Evolutionary conservation across 2,797 vertebrate genomes (phyloP).

Genomic region (Gallinago nigripennis): DNA sequence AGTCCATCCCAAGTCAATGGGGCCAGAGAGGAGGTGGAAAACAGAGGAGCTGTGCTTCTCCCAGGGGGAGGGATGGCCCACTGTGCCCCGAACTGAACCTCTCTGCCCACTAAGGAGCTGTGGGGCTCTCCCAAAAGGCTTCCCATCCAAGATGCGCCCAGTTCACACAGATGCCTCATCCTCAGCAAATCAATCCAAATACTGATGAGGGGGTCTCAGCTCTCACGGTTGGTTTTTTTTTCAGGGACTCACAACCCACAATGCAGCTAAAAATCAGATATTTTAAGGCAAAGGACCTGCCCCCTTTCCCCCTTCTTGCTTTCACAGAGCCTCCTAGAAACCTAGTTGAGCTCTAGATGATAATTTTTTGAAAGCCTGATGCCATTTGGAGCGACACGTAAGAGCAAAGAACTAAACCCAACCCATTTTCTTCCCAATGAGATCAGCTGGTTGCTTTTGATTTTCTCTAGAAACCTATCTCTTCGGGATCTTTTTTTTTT

Average conservation of each 20-base stretch:
- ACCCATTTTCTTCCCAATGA: constrained; percentile 62
- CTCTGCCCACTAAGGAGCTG: accelerated
- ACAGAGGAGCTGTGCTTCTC: background rate
- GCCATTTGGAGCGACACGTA: constrained; percentile 34
- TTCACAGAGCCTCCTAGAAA: constrained; percentile 3
- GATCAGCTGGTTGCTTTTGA: constrained; percentile 75
- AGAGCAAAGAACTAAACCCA: constrained; percentile 49
- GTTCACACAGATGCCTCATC: background rate
- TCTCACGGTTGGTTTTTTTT: background rate
- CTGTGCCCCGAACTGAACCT: background rate
- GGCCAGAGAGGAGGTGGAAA: background rate
- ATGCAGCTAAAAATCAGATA: background rate
- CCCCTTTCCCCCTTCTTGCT: background rate
- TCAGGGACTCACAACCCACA: background rate
- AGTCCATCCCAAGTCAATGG: background rate
- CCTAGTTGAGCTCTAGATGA: constrained; percentile 2
- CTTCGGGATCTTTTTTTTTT: constrained; percentile 75
- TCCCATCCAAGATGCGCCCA: background rate
- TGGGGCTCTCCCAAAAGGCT: background rate
- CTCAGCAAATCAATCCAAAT: background rate
- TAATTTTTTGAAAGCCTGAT: constrained; percentile 9
- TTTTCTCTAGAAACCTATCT: constrained; percentile 80
- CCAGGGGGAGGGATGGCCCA: background rate
- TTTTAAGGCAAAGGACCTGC: background rate
- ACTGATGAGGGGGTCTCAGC: background rate